Base-by-base conservation (phyloP, 2,888 invertebrate genomes). In the Lutraria lutraria region DNA sequence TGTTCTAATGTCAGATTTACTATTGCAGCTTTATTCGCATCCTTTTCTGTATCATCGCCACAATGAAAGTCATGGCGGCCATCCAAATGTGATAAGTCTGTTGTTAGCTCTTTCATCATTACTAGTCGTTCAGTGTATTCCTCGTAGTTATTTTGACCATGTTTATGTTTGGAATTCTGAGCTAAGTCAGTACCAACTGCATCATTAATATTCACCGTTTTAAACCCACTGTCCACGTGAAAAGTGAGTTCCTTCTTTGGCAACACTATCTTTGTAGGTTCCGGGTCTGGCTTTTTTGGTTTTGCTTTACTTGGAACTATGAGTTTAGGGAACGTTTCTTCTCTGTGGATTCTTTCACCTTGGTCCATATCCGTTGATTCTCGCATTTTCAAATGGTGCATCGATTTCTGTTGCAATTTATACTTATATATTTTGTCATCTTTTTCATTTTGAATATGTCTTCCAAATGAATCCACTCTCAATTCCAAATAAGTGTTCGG, bases 401-500 rank as follows among this genome's bases (percentile, higher is more conserved):
- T 89, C 21, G 92, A 92, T 56, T 91, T 92, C 80, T 91, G 92
- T 53, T 91, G 91, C 25, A 92, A 53, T 56, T 86, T 91, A 56
- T 92, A 92, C 80, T 85, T 90, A n/a, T 83, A 83, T 88, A 88
- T 83, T 85, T 88, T 92, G 16, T 91, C 91, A 19, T 86, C 87
- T n/a, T 72, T 87, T 6, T 92, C 88, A 13, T 4, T 54, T n/a
- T 54, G 56, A n/a, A 90, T 82, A 86, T 91, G 88, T 85, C 85
- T 92, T 8, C 91, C 92, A n/a, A 92, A 92, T 6, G 91, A 91
- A 85, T 92, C 91, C 2, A 90, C 91, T 19, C 89, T 86, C 52
- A 92, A 56, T 81, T 92, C 91, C 21, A 92, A 81, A 85, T 86
- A 92, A 13, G 92, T 92, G 79, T 91, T 92, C 12, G 91, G 92